Base-by-base conservation (phyloP, 2,113 vertebrate species). In the Siniperca knerii region DNA sequence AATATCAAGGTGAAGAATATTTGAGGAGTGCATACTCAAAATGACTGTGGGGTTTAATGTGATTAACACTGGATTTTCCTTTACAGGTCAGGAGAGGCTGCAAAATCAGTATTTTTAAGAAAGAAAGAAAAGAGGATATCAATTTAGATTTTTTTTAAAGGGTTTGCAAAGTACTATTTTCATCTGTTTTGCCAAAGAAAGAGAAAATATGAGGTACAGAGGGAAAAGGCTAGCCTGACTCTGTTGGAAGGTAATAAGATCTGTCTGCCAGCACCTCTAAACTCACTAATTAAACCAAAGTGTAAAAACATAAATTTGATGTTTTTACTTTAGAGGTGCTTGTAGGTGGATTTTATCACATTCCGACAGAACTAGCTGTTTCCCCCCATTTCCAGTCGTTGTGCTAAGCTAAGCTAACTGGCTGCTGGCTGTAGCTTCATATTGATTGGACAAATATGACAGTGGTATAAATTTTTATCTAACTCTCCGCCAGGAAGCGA, bases 1-100 rank as follows among this genome's bases (percentile, higher is more conserved):
- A 69, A 62, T 37, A 75, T 83, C 68, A 76, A 73, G 50, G 77
- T 77, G 77, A 73, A 44, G 37, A 60, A 52, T 58, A 75, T 65
- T 66, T 82, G 15, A 87, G 52, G 13, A 42, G n/a, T 20, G 42
- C 71, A 79, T 35, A 40, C 29, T 81, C 15, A 61, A 44, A 46
- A 77, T 68, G 16, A 71, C 37, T 55, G 4, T 35, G 10, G 33
- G 65, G 42, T 78, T 85, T 71, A 67, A 40, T 66, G 37, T 21
- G 50, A 66, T 85, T 62, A 42, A 55, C 35, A 2, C n/a, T 4
- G 57, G 9, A 70, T 55, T 72, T 62, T 16, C 5, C 18, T 37
- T 73, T 20, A 7, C 15, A 64, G 40, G 44, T 37, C 25, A 35
- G 8, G 8, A 37, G 61, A 79, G 10, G 23, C 25, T 15, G 8